Conservation (phyloP, 1,140 invertebrate species). For the Drosophila funebris region DNA sequence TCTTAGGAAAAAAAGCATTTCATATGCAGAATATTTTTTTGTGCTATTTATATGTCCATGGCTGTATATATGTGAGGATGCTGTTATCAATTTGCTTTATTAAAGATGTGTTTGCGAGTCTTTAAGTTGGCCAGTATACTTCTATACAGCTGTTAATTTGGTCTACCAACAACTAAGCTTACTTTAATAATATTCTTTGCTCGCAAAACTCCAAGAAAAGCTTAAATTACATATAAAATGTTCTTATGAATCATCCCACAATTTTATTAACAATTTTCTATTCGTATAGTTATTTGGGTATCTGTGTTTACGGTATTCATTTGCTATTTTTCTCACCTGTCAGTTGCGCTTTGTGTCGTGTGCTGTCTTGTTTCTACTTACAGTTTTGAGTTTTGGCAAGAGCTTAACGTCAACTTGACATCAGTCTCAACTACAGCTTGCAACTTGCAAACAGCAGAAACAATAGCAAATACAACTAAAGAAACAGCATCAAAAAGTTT, state of each 20-base stretch:
- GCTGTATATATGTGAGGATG: no score
- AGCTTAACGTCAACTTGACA: conserved; percentile 65
- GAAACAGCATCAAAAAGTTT: no score
- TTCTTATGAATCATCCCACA: not conserved
- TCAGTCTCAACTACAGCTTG: conserved; percentile 34
- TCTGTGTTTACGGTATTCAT: conserved; percentile 4
- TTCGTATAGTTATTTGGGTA: not conserved
- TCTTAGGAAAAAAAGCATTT: no score
- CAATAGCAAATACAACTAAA: not conserved
- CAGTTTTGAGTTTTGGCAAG: conserved; percentile 41
- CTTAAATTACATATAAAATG: no score
- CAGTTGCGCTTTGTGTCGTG: conserved; percentile 30
- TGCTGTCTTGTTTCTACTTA: conserved; percentile 21
- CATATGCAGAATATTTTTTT: no score
- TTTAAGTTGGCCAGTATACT: no score
- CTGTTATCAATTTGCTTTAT: no score
- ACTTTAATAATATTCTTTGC: not conserved
- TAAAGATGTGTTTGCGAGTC: no score
- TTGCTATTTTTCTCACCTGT: conserved; percentile 23
- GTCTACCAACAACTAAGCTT: no score
- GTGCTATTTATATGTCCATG: no score
- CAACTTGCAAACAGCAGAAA: not conserved
- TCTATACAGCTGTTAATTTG: no score
- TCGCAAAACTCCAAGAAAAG: not conserved
- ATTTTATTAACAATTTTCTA: not conserved